A percentile compares a stretch with the other conserved stretches of the same genome.
Conservation (phyloP, 2,888 invertebrate species). For the Platycnemis pennipes region DNA sequence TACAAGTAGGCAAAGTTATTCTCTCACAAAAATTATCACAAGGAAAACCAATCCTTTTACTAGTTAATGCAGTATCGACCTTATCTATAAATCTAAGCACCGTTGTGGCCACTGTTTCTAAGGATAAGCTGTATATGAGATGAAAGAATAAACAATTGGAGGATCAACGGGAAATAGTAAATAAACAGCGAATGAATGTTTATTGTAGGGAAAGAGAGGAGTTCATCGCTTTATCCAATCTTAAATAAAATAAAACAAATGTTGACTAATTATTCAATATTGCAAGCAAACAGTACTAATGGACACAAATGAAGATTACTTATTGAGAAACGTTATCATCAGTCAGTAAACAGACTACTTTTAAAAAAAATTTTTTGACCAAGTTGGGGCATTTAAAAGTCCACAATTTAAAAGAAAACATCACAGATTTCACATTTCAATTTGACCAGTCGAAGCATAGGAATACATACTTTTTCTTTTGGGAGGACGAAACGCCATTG, state of each 20-base stretch:
- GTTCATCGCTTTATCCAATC: too few species aligned
- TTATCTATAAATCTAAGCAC: too few species aligned
- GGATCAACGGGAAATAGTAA: too few species aligned
- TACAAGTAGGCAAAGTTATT: too few species aligned
- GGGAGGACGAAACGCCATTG: slow-evolving; percentile 5
- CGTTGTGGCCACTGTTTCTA: too few species aligned
- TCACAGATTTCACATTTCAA: neutral
- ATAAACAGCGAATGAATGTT: too few species aligned
- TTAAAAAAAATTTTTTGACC: neutral
- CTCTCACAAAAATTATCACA: too few species aligned
- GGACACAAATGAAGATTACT: neutral
- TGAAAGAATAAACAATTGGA: too few species aligned
- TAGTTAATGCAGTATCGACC: too few species aligned
- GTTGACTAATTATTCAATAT: neutral
- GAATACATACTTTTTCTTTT: slow-evolving; percentile 38
- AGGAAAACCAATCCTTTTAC: too few species aligned
- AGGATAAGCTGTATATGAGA: too few species aligned
- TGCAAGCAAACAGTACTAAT: neutral
- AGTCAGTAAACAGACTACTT: neutral
- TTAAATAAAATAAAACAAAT: neutral
- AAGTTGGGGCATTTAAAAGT: neutral
- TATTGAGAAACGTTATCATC: neutral
- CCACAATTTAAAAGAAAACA: neutral
- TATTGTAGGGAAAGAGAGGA: too few species aligned
- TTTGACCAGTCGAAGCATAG: neutral